Percentiles rank a stretch among this genome's conserved stretches.
phyloP scores from a whole-genome alignment of 2,113 vertebrate species.

The Mesitornis unicolor region DNA sequence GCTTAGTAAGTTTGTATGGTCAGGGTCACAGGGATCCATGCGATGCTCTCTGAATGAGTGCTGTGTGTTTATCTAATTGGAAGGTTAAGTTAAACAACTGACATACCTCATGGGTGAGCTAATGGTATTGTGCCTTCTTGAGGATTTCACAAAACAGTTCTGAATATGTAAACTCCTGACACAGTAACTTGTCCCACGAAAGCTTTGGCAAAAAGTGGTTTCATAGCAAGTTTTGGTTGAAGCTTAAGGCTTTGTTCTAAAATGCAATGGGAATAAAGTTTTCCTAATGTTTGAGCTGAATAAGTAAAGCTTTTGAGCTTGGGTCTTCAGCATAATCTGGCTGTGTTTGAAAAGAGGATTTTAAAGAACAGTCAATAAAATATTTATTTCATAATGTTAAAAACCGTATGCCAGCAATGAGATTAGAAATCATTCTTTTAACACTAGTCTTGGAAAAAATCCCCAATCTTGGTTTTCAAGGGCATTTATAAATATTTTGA shows the following conservation, averaged over 20 bases:
- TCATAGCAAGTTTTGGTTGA: neutral
- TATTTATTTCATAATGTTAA: neutral
- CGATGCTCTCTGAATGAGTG: neutral
- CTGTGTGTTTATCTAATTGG: neutral
- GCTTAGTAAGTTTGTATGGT: neutral
- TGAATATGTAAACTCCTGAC: neutral
- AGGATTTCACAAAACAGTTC: neutral
- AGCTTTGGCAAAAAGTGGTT: neutral
- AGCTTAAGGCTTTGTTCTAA: neutral
- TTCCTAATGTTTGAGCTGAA: too few relatives aligned
- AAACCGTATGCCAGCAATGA: neutral
- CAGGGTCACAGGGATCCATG: neutral
- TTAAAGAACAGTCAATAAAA: neutral
- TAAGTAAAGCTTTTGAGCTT: too few relatives aligned
- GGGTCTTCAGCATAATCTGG: neutral
- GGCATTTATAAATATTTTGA: neutral
- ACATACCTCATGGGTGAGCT: neutral
- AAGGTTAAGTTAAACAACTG: neutral
- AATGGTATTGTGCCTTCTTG: neutral
- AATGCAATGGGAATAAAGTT: too few relatives aligned
- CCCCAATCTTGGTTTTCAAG: neutral
- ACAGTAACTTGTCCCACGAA: rapidly evolving
- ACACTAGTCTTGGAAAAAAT: neutral
- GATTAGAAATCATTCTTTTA: neutral
- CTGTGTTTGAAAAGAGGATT: neutral